Conservation (phyloP, 2,797 vertebrate genomes). For the Chloroceryle inda region DNA sequence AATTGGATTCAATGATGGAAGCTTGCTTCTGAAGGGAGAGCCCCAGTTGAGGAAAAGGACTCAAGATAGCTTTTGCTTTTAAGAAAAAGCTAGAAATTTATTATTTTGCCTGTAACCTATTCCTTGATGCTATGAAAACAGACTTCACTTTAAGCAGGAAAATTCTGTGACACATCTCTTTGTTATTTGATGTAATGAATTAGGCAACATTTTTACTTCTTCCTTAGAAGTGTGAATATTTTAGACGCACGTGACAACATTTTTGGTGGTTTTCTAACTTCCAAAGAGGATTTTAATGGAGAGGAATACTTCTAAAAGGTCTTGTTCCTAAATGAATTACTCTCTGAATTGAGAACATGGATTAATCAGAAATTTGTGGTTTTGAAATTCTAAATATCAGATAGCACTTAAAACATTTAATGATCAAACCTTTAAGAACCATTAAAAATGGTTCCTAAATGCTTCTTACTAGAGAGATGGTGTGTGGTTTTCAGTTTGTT, state of each 20-base stretch:
- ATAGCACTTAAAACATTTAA: not conserved
- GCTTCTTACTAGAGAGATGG: not conserved
- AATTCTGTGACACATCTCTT: not conserved
- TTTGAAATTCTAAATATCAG: not conserved
- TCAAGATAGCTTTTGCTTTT: not conserved
- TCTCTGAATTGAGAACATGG: not conserved
- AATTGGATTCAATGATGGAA: not conserved
- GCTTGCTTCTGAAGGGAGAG: not conserved
- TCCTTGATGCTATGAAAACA: not conserved
- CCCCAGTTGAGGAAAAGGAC: not conserved
- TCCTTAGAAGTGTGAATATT: not conserved
- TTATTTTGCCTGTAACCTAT: not conserved
- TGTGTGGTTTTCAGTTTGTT: not conserved
- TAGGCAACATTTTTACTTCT: not conserved
- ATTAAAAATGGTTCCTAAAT: not conserved
- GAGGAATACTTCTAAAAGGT: not conserved
- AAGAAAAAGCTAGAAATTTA: not conserved
- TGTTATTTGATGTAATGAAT: not conserved
- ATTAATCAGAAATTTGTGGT: not conserved
- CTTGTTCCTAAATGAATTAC: not conserved
- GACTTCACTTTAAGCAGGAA: not conserved
- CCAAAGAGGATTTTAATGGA: not conserved
- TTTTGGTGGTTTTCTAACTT: not conserved
- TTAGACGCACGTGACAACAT: accelerated
- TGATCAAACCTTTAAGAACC: not conserved